Base-by-base conservation (phyloP, 2,888 invertebrate species). In the Aphidius colemani region DNA sequence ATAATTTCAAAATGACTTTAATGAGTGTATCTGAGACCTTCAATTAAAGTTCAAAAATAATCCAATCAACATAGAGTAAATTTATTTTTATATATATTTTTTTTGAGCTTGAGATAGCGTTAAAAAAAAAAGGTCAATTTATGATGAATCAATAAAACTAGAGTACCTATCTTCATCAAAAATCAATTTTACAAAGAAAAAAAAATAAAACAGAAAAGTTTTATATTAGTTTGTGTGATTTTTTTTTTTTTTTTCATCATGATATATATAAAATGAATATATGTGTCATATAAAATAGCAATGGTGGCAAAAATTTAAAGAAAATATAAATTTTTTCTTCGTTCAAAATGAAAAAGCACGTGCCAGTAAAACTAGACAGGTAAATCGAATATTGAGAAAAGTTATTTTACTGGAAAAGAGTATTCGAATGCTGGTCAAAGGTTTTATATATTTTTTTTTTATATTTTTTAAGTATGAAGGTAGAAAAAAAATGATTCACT, bases 341-440 rank as follows among this genome's bases (percentile, higher is more conserved):
- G 13, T 13, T 10, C 5, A 10, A 18, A 39, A 55, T 50, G 56
- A 13, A 53, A 7, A n/a, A 55, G 49, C n/a, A 40, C 9, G 45
- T n/a, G 56, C 45, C 44, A 55, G 30, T 55, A 43, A 46, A n/a
- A 45, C 45, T 62, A 57, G 49, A 55, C 13, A 50, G 45, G 58
- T 39, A 64, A 64, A 65, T 66, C 61, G 69, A 72, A 68, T 68
- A 70, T 69, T 44, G 68, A 30, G 43, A 60, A 45, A 60, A 63
- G 46, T 63, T 63, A 59, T 63, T 48, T 44, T 43, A 69, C n/a
- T 43, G 49, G 48, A 43, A 55, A 64, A 71, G 67, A 70, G 71
- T 71, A 76, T 76, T 75, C 68, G 71, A 72, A 74, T 72, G 71
- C 72, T 64, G 66, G 67, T 69, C 67, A 70, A 71, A 70, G 65